Base-by-base conservation (phyloP, 2,113 vertebrate genomes). In the Petaurus breviceps region DNA sequence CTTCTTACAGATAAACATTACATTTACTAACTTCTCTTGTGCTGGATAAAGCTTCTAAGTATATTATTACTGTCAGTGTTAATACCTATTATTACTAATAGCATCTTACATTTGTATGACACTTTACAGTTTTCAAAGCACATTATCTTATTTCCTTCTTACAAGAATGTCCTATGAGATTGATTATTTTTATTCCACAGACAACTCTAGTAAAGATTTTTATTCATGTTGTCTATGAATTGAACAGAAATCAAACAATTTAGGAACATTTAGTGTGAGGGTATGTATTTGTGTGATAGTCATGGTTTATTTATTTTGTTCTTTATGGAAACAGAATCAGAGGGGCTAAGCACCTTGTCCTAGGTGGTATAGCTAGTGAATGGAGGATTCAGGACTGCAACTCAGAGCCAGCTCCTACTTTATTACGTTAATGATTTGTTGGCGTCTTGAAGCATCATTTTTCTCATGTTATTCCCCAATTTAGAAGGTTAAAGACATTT, bases 261-360 rank as follows among this genome's bases (percentile, higher is more conserved):
- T 6, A 90, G 92, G 68, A 89, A 46, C 43, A 92, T 94, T 97
- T 92, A 92, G 89, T 77, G 49, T 91, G 91, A 49, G 92, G 94
- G 97, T 98, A 97, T 8, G 37, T 11, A 93, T 91, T 96, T 98
- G 95, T 93, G 53, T 0, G 92, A 23, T 22, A 92, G 77, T 19
- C 47, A 94, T 93, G 50, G 95, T 92, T 8, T 16, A 31, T 28
- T 68, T 37, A 68, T 68, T 68, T 68, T 68, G 37, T 37, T 68
- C 3, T 12, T 68, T 68, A 14, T 68, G 57, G 31, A 68, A 68
- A 14, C 11, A 68, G 31, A 28, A 37, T 55, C 54, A 55, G 25
- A 68, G 31, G 14, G 57, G 28, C 57, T 68, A 68, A 68, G 31
- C 31, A 37, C 3, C 31, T 68, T 68, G 11, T 68, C 25, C 31